Base-by-base conservation (phyloP, 2,113 vertebrate genomes). In the Sclerurus mexicanus region DNA sequence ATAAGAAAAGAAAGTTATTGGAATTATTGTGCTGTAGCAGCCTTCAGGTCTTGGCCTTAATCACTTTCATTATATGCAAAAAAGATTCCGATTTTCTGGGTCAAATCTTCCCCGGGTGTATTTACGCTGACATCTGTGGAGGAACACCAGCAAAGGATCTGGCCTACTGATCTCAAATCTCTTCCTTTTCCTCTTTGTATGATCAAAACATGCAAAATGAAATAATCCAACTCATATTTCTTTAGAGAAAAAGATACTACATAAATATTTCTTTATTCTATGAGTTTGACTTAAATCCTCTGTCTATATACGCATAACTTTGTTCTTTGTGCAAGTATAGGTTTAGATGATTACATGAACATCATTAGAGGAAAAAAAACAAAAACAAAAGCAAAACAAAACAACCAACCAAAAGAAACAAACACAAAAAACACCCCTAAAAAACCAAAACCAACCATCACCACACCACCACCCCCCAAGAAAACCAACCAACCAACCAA, bases 31-130 rank as follows among this genome's bases (percentile, higher is more conserved):
- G 8, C 16, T 87, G 14, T n/a, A 89, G 40, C 30, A 91, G 22
- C 44, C 74, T 94, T 82, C 28, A 66, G 87, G 71, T 89, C 72
- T 83, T 74, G 79, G 92, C 49, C 84, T 95, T 91, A 91, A 91
- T 96, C 93, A 92, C 50, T 81, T 95, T 94, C 85, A 93, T 87
- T 79, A 62, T 66, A 94, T 89, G 74, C 49, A 94, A 86, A 86
- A 93, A 88, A 67, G 39, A 85, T 85, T 95, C 81, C 72, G 44
- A 83, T 89, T 95, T 96, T 96, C 91, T 94, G 89, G 79, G 91
- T 94, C 87, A 94, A 77, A 91, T 87, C 74, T 64, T 90, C 42
- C 87, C 69, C 68, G 72, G 28, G 62, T n/a, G 37, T 85, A 90
- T 89, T 84, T 68, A 49, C 25, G 10, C n/a, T 93, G 69, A 73